phyloP scores from a whole-genome alignment of 2,113 vertebrate species.

The Clarias macrocephalus region DNA sequence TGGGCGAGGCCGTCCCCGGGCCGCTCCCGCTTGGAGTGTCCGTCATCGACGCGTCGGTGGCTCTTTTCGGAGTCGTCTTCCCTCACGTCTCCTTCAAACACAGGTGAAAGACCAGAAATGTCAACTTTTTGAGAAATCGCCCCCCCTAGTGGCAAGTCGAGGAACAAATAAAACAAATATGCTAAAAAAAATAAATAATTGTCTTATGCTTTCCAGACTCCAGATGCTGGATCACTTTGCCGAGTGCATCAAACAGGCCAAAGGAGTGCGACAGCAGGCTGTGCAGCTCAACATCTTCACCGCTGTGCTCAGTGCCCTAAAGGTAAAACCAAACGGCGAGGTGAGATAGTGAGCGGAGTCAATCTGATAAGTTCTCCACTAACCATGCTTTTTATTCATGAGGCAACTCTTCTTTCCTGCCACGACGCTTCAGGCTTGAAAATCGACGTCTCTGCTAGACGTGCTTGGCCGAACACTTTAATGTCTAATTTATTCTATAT shows the following conservation, averaged over 20 bases:
- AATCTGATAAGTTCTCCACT: too few species aligned
- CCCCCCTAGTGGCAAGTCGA: not conserved
- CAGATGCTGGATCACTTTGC: slow-evolving; percentile 99
- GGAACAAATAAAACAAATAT: too few species aligned
- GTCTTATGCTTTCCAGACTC: slow-evolving; percentile 70
- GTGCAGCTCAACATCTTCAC: slow-evolving; percentile 99
- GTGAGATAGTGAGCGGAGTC: not conserved
- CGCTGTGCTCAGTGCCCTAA: slow-evolving; percentile 95
- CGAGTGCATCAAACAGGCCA: slow-evolving; percentile 98
- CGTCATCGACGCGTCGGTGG: slow-evolving; percentile 95
- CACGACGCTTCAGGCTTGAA: not conserved
- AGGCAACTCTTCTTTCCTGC: not conserved
- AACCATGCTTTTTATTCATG: not conserved
- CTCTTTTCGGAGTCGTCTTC: slow-evolving; percentile 96
- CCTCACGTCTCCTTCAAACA: slow-evolving; percentile 98
- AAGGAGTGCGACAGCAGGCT: slow-evolving; percentile 96
- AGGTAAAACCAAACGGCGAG: slow-evolving; percentile 72
- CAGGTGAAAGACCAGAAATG: slow-evolving; percentile 71
- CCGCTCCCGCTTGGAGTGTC: slow-evolving; percentile 95
- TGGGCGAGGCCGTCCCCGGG: slow-evolving; percentile 91
- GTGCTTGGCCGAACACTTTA: not conserved
- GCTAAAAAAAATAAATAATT: not conserved
- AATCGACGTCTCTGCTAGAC: not conserved
- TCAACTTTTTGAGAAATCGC: not conserved
- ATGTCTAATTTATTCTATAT: not conserved